Base-by-base conservation (phyloP, 2,797 vertebrate genomes). In the Chaetophractus vellerosus region DNA sequence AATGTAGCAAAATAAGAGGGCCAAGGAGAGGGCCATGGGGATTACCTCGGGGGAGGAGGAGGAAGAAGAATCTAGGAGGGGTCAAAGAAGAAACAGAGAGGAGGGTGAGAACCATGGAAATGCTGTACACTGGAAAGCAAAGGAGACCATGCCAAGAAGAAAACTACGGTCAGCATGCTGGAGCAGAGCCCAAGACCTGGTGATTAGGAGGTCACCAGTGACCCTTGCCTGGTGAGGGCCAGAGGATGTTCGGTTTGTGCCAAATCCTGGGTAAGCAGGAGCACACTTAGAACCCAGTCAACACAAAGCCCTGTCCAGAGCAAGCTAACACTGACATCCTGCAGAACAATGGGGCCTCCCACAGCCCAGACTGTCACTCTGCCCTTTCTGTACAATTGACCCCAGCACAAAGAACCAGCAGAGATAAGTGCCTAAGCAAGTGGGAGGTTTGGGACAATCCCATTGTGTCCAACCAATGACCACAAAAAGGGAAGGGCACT, bases 261-360 rank as follows among this genome's bases (percentile, higher is more conserved):
- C 92, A 38, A 38, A 12, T 52, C 55, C 71, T 6, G 3, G 45
- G 24, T 78, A 64, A 76, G 38, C 57, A 83, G 66, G 48, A 69
- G 23, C 5, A 12, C 0, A 0, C 45, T 71, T 36, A 71, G 6
- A 64, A 81, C 36, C 8, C 74, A 69, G 36, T 83, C 89, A 36
- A 52, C 55, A 33, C 52, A n/a, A 59, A 94, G 57, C 26, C 81
- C 61, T 24, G 14, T 78, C 66, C 85, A 9, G 80, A 90, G 33
- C 71, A 94, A 84, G 68, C 50, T 68, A 31, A 64, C 48, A 78
- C 48, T 59, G 38, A 81, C 69, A 23, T 80, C n/a, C 11, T 16
- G 11, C 14, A 19, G 68, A 93, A 94, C 92, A 95, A 90, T 71
- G 50, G 86, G 9, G 10, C 92, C 31, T n/a, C 63, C 57, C 1